Evolutionary conservation across 2,797 vertebrate species (phyloP), one percentile per base, ranked within the genome.

Genomic region (Schizothorax lantsangensis): DNA sequence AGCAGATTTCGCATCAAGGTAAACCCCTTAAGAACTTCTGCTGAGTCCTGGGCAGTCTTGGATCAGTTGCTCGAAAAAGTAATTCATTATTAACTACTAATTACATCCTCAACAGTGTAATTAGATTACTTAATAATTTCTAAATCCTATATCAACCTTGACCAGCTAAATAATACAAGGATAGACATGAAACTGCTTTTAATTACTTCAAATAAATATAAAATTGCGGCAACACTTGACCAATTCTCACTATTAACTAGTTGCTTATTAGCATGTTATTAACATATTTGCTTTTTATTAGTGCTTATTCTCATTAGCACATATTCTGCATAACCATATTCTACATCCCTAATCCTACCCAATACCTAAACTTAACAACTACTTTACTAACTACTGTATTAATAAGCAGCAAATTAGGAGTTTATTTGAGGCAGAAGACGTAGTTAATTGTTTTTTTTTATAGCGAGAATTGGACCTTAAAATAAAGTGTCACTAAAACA

Each of bases 1-100:
- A 79, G 33, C 49, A 66, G 57, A 75, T 33, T 62, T 83, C 69
- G 14, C 40, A 74, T 84, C 40, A 64, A 49, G 26, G 40, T 64
- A 68, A 78, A 78, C 59, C 59, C 40, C 26, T 26, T 80, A 47
- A 69, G 47, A 79, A 57, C 36, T 57, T 57, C 64, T 57, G 64
- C 26, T 54, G 19, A 36, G 17, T 54, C 74, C 47, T 54, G n/a
- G 26, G 5, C 59, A 64, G 59, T 26, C 59, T 62, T 62, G 59
- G 10, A 26, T 62, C n/a, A 26, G n/a, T 30, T 64, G 59, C 11
- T 30, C 11, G 30, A 26, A 26, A 30, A 2, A 30, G n/a, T 26
- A 11, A 59, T n/a, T 59, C 9, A 62, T 62, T 12, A 62, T 26
- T 5, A 26, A 62, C n/a, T 26, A 62, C n/a, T 26, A 62, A 62